These are phyloP conservation scores for Caenorhabditis elegans DNA, from an alignment of 1,140 invertebrate genomes.

Conservation along the genomic window WBcel235 BX284605.5:1947501-1948000, in stretches of 20 bases:
- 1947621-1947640: neutral
- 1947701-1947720: neutral
- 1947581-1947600: too few relatives aligned
- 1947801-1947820: neutral
- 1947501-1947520: too few relatives aligned
- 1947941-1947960: conserved; percentile 10
- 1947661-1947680: neutral
- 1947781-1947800: neutral
- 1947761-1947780: neutral
- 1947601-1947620: neutral
- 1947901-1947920: conserved; percentile 10
- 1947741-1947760: neutral
- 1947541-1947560: too few relatives aligned
- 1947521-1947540: too few relatives aligned
- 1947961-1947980: conserved; percentile 18
- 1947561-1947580: too few relatives aligned
- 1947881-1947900: neutral
- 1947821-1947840: neutral
- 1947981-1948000: conserved; percentile 47
- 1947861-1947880: neutral
- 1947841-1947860: too few relatives aligned
- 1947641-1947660: conserved; percentile 15
- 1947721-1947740: too few relatives aligned
- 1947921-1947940: neutral
- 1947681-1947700: neutral